These are phyloP conservation scores for Tanaodytes sp. DNA, from an alignment of 2,888 invertebrate species.

Conservation along the genomic window DNA sequence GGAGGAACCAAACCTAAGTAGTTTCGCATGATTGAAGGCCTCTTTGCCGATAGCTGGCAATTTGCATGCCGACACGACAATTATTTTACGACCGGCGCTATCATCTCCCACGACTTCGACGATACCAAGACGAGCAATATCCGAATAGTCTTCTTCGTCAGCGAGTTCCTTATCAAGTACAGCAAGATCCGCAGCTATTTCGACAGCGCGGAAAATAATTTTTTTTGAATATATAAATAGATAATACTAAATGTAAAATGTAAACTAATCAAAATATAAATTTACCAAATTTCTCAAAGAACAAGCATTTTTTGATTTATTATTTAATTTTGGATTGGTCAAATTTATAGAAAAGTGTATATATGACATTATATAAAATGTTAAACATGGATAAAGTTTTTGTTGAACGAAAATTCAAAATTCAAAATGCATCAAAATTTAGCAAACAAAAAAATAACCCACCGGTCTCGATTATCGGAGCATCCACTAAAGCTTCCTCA, in stretches of 20 bases:
- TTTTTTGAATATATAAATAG: no score
- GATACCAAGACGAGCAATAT: constrained; percentile 83
- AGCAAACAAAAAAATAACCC: no score
- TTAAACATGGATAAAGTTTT: no score
- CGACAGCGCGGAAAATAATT: constrained; percentile 5
- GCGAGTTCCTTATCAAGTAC: constrained; percentile 70
- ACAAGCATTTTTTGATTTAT: no score
- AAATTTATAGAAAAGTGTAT: no score
- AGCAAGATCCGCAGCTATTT: constrained; percentile 68
- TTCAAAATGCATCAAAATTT: no score
- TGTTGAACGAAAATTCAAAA: no score
- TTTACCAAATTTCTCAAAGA: no score
- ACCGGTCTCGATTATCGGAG: constrained; percentile 74
- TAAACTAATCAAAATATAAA: no score
- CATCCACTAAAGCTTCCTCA: constrained; percentile 87
- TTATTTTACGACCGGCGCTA: constrained; percentile 91
- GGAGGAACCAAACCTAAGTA: constrained; percentile 78
- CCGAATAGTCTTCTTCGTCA: constrained; percentile 78
- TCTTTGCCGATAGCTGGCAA: constrained; percentile 79
- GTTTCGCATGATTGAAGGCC: constrained; percentile 80
- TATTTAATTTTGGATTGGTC: no score
- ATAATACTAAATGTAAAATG: no score
- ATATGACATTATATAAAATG: no score
- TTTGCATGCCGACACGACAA: constrained; percentile 95
- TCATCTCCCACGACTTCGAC: constrained; percentile 90